Percentiles rank a stretch among this genome's conserved stretches.
Evolutionary conservation across 1,140 invertebrate genomes (phyloP).

Genomic region (Campoletis sonorensis): DNA sequence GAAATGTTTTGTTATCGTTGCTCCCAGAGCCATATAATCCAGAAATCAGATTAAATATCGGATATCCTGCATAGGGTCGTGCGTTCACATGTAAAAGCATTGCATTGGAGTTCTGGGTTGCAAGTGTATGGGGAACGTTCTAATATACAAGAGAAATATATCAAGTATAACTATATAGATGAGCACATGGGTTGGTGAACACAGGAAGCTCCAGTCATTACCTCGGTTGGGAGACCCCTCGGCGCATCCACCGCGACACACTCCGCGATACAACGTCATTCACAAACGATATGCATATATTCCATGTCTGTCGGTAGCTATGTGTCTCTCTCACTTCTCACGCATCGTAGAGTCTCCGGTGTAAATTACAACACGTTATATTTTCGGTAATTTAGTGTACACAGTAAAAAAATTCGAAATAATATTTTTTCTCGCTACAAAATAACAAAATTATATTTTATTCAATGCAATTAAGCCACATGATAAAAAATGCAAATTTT

Average conservation of each 20-base stretch:
- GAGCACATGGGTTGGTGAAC: conserved; percentile 51
- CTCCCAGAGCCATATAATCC: conserved; percentile 61
- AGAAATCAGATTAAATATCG: conserved; percentile 71
- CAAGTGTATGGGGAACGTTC: too few relatives aligned
- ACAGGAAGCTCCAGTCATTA: conserved; percentile 74
- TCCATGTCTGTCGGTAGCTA: not conserved
- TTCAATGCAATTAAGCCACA: too few relatives aligned
- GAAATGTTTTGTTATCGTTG: conserved; percentile 54
- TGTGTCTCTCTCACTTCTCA: not conserved
- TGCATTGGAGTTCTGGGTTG: too few relatives aligned
- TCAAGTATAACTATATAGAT: not conserved
- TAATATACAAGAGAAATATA: not conserved
- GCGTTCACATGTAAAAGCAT: conserved; percentile 31
- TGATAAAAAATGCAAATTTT: too few relatives aligned
- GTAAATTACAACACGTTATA: not conserved
- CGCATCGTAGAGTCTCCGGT: not conserved
- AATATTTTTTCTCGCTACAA: too few relatives aligned
- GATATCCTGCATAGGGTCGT: conserved; percentile 64
- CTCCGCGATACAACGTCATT: conserved; percentile 44
- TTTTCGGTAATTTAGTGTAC: not conserved
- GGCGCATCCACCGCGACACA: conserved; percentile 52
- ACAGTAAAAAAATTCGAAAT: too few relatives aligned
- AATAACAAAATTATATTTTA: too few relatives aligned
- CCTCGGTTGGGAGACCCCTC: conserved; percentile 66
- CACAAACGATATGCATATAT: conserved; percentile 32